Evolutionary conservation across 2,888 invertebrate species (phyloP), one percentile per base, ranked within the genome.

Genomic region (Schizotus pectinicornis): DNA sequence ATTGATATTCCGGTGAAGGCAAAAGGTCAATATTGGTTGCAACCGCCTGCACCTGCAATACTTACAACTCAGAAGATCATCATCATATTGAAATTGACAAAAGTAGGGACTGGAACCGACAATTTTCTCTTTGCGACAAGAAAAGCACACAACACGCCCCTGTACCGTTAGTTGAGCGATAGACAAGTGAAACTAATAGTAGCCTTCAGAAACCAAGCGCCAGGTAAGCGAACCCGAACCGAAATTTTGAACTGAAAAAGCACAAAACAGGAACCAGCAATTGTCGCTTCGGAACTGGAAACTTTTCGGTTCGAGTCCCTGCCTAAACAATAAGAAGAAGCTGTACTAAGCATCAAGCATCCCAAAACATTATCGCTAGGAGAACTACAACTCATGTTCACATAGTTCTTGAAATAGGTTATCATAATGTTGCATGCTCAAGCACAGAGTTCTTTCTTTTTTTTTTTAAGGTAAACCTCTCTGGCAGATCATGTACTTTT

Each of bases 241-340:
- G 79, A 79, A 79, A 74, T 67, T 64, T 62, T 42, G 51, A 61
- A 61, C 37, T 60, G 59, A 60, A 59, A 43, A 9, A 51, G 38
- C 39, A 45, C 22, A 22, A 22, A 22, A 22, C 22, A 22, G 22
- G 22, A 22, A 22, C 22, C 22, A 22, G 30, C 30, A 6, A 1
- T 31, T 42, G 7, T 12, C 12, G 30, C 3, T 7, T 9, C 6
- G 8, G 6, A n/a, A 48, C n/a, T 41, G 6, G 31, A 36, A 47
- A 37, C 31, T 36, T 74, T 78, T 79, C 78, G 79, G 79, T 79
- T 79, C 79, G 78, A 79, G 79, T 78, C 79, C 79, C 77, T 78
- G 76, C 77, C 77, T 77, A 76, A 75, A 74, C 72, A 74, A 75
- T 74, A 75, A 74, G 67, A 68, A 71, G 67, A 73, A 74, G 74